Conservation (phyloP, 2,113 vertebrate species). For the Argyrosomus japonicus region DNA sequence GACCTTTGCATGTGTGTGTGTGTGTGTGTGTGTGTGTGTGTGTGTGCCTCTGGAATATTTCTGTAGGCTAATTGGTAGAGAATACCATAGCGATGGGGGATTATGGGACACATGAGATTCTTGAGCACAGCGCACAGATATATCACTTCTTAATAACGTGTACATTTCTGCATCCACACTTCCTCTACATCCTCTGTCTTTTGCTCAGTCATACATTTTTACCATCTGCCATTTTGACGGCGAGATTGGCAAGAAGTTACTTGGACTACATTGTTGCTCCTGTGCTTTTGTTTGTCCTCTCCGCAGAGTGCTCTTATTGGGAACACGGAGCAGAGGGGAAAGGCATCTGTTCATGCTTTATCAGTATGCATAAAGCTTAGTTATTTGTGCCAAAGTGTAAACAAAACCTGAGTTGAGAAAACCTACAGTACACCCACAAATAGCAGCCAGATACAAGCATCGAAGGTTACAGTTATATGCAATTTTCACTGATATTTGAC, state of each 20-base stretch:
- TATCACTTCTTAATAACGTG: conserved; percentile 1
- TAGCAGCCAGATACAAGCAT: conserved; percentile 2
- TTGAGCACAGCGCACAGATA: neutral
- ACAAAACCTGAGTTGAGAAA: conserved; percentile 32
- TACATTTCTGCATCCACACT: neutral
- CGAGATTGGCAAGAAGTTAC: neutral
- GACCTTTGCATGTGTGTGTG: neutral
- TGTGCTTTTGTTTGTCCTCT: conserved; percentile 1
- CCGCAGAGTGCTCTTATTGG: conserved; percentile 4
- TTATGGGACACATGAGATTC: neutral
- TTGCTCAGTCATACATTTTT: neutral
- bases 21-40: neutral
- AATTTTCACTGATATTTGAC: neutral
- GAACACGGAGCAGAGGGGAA: conserved; percentile 25
- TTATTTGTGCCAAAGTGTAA: conserved; percentile 34
- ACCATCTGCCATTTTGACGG: conserved; percentile 11
- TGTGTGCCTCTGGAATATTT: neutral
- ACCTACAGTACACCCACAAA: conserved; percentile 15
- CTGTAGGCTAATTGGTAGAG: conserved; percentile 40
- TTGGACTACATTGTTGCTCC: neutral
- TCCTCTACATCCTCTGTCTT: neutral
- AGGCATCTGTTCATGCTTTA: conserved; percentile 42
- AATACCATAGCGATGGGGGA: neutral
- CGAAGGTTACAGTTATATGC: neutral
- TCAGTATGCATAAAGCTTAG: conserved; percentile 25